These are phyloP conservation scores for Philypnodon macrostomus DNA, from an alignment of 2,797 vertebrate genomes.

Conservation along the genomic window DNA sequence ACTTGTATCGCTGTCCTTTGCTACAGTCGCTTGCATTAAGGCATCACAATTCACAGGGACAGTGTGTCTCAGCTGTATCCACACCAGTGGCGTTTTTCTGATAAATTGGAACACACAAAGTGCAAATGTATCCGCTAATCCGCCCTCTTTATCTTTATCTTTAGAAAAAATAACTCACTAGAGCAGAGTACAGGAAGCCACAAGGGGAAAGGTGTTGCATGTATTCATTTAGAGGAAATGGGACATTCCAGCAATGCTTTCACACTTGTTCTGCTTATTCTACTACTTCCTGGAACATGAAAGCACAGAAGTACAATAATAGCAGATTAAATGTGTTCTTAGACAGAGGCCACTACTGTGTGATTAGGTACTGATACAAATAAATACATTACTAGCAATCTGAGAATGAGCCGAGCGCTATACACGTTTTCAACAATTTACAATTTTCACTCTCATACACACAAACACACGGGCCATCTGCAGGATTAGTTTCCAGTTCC, in stretches of 20 bases:
- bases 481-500: slow-evolving; percentile 77
- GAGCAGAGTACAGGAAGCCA: slow-evolving; percentile 67
- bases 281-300: slow-evolving; percentile 71
- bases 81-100: slow-evolving; percentile 52
- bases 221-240: slow-evolving; percentile 66
- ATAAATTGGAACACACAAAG: too few relatives aligned
- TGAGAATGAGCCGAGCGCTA: slow-evolving; percentile 49
- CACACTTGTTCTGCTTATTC: slow-evolving; percentile 63
- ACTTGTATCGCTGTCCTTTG: too few relatives aligned
- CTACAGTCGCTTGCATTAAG: too few relatives aligned
- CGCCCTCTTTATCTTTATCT: slow-evolving; percentile 72
- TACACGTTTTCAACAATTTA: slow-evolving; percentile 53
- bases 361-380: slow-evolving; percentile 32
- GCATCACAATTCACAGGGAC: slow-evolving; percentile 7
- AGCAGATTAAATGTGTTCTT: slow-evolving; percentile 44
- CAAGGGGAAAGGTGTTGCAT: slow-evolving; percentile 48
- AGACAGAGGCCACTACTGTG: slow-evolving; percentile 32
- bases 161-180: slow-evolving; percentile 56
- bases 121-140: slow-evolving; percentile 60
- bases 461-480: slow-evolving; percentile 48
- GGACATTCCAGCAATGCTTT: slow-evolving; percentile 76
- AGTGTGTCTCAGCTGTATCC: slow-evolving; percentile 38
- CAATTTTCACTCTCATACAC: slow-evolving; percentile 39
- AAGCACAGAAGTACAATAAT: slow-evolving; percentile 39
- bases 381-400: slow-evolving; percentile 34